Percentiles rank a stretch among this genome's conserved stretches.
Evolutionary conservation across 2,797 vertebrate genomes (phyloP).

Genomic region (Eulemur rubriventer): DNA sequence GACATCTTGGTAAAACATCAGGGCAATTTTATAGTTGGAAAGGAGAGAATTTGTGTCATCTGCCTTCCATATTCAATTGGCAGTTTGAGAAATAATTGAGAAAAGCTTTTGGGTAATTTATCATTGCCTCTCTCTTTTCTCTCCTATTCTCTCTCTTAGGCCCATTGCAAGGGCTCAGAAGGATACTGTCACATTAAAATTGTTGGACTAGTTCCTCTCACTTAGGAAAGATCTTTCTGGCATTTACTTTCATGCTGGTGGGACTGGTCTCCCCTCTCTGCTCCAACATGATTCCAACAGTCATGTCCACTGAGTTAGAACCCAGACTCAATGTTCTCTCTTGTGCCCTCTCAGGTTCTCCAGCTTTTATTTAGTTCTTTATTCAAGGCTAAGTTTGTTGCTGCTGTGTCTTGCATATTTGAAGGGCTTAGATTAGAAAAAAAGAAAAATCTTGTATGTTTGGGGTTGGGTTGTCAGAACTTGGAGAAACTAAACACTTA

Average conservation of each 20-base stretch:
- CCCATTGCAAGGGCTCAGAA: not conserved
- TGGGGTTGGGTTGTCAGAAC: not conserved
- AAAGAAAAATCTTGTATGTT: slow-evolving; percentile 36
- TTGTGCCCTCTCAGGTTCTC: not conserved
- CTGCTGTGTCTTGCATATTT: not conserved
- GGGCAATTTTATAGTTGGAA: not conserved
- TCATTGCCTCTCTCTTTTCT: not conserved
- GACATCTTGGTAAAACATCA: not conserved
- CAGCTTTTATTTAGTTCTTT: not conserved
- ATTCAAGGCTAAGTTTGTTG: not conserved
- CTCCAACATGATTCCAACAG: not conserved
- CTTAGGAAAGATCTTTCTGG: not conserved
- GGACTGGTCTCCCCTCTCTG: not conserved
- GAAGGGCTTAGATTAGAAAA: not conserved
- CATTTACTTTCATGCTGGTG: not conserved
- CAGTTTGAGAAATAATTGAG: not conserved
- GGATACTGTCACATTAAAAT: not conserved
- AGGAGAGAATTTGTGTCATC: not conserved
- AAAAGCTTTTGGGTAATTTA: not conserved
- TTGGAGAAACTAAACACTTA: slow-evolving; percentile 67
- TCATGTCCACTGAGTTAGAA: not conserved
- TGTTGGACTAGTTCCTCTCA: not conserved
- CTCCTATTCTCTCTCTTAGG: not conserved
- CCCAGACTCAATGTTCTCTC: not conserved
- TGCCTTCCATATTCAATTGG: not conserved